These are phyloP conservation scores for Nemoura dubitans DNA, from an alignment of 2,888 invertebrate genomes.

Conservation along the genomic window DNA sequence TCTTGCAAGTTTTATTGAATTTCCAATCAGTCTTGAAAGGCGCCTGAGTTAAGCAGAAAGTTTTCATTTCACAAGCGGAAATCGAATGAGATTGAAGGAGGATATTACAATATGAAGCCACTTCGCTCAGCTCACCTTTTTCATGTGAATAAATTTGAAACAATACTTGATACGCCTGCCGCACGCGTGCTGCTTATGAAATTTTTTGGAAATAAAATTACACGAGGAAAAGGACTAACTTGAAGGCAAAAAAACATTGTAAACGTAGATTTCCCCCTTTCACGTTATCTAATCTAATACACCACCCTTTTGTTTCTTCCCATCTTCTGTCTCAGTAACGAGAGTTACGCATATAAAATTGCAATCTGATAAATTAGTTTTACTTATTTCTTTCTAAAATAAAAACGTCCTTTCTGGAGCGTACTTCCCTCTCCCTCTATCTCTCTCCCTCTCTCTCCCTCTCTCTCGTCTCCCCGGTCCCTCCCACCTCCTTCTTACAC, in stretches of 20 bases:
- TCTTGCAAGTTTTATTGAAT: background rate
- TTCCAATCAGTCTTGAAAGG: background rate
- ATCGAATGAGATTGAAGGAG: conserved; percentile 12
- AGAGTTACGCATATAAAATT: background rate
- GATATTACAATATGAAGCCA: no score
- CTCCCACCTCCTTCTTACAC: no score
- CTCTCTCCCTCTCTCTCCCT: no score
- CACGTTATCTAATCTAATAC: background rate
- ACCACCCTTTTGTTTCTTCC: background rate
- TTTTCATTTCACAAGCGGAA: background rate
- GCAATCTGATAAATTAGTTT: no score
- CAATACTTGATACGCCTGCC: background rate
- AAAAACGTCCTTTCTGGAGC: no score
- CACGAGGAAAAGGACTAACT: background rate
- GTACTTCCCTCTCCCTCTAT: no score
- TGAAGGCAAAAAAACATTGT: background rate
- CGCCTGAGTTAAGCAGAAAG: background rate
- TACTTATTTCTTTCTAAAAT: no score
- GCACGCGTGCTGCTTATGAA: background rate
- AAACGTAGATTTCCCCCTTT: background rate
- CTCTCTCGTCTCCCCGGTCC: no score
- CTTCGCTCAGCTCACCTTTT: background rate
- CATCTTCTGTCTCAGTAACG: background rate
- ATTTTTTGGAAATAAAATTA: background rate
- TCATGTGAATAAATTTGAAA: background rate